A percentile compares a stretch with the other conserved stretches of the same genome.
phyloP scores from a whole-genome alignment of 1,140 invertebrate species.

The Anthonomus grandis region DNA sequence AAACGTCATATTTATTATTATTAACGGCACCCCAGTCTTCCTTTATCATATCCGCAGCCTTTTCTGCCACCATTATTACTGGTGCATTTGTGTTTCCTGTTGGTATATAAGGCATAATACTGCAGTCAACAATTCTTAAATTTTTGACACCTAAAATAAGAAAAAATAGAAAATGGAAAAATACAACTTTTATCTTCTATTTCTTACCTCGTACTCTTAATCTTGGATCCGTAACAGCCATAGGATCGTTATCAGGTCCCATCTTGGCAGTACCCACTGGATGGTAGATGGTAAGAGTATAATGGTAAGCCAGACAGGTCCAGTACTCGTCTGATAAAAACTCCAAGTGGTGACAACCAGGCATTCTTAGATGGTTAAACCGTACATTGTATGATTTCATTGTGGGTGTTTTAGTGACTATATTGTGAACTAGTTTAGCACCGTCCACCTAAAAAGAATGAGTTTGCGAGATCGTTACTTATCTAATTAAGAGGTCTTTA shows the following conservation, averaged over 20 bases:
- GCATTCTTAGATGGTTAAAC: constrained; percentile 60
- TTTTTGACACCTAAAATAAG: constrained; percentile 57
- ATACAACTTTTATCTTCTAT: not conserved
- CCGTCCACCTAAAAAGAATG: constrained; percentile 66
- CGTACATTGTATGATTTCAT: constrained; percentile 62
- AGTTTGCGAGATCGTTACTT: too few relatives aligned
- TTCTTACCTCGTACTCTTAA: constrained; percentile 55
- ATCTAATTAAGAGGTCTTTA: too few relatives aligned
- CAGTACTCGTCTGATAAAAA: constrained; percentile 65
- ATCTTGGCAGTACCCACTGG: constrained; percentile 71
- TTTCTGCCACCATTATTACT: constrained; percentile 75
- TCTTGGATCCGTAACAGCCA: constrained; percentile 64
- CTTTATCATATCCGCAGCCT: constrained; percentile 70
- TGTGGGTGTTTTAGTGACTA: constrained; percentile 59
- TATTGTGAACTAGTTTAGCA: constrained; percentile 61
- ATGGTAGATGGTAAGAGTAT: constrained; percentile 68
- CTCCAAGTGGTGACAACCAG: constrained; percentile 55
- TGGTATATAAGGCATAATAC: constrained; percentile 72
- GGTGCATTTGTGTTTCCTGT: constrained; percentile 75
- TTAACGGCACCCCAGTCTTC: constrained; percentile 50
- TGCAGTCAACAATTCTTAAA: constrained; percentile 75
- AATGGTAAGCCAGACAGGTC: constrained; percentile 66
- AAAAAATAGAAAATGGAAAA: not conserved
- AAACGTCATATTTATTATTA: constrained; percentile 13
- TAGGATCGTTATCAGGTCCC: constrained; percentile 61